Conservation (phyloP, 2,797 vertebrate species). For the Hippopotamyrus pictus region DNA sequence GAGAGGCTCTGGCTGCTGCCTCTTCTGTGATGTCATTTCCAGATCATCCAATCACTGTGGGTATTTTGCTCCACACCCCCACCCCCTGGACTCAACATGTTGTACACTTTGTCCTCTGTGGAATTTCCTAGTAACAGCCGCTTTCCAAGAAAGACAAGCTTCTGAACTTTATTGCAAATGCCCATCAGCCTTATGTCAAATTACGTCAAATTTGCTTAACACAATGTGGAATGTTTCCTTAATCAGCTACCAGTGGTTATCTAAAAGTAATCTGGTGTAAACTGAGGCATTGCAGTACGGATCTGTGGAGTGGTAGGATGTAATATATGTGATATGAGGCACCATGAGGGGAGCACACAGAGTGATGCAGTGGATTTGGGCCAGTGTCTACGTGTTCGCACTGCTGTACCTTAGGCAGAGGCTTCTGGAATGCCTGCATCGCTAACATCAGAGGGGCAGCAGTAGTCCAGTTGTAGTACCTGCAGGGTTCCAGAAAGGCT, state of each 20-base stretch:
- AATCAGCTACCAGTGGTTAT: not conserved
- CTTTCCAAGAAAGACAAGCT: not conserved
- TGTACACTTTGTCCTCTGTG: not conserved
- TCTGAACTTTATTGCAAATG: not conserved
- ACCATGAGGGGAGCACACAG: not conserved
- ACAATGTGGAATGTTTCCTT: not conserved
- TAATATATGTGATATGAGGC: not conserved
- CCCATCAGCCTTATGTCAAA: not conserved
- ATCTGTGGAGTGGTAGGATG: not conserved
- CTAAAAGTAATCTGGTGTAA: not conserved
- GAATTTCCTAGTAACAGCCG: not conserved
- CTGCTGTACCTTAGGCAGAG: slow-evolving; percentile 70
- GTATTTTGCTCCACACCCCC: not conserved
- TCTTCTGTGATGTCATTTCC: not conserved
- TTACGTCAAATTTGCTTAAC: not conserved
- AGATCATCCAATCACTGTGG: not conserved
- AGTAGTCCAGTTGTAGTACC: slow-evolving; percentile 78
- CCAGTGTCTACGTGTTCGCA: not conserved
- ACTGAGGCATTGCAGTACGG: not conserved
- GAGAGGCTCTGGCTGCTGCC: not conserved
- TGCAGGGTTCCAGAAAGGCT: slow-evolving; percentile 31
- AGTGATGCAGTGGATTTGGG: not conserved
- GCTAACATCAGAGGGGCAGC: slow-evolving; percentile 74
- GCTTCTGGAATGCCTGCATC: slow-evolving; percentile 81
- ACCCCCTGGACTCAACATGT: not conserved